Evolutionary conservation across 2,797 vertebrate genomes (phyloP).

Genomic region (Pampus argenteus): DNA sequence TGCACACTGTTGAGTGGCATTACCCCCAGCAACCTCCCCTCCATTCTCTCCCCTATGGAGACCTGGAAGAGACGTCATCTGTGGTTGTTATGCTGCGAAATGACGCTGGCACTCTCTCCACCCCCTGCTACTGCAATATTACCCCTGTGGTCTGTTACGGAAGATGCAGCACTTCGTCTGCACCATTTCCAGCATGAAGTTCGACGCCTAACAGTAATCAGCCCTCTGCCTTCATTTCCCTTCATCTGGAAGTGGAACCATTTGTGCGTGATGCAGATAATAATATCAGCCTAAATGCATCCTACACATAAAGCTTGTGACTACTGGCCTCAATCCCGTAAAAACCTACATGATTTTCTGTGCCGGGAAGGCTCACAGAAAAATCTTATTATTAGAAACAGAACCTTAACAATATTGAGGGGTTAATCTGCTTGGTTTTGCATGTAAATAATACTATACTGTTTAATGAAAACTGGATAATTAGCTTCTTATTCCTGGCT

Average conservation of each 20-base stretch:
- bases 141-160: constrained; percentile 80
- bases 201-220: constrained; percentile 82
- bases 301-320: constrained; percentile 76
- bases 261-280: constrained; percentile 74
- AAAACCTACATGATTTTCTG: constrained; percentile 63
- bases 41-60: constrained; percentile 84
- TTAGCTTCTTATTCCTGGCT: constrained; percentile 52
- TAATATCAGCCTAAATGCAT: constrained; percentile 81
- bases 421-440: constrained; percentile 41
- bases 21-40: constrained; percentile 80
- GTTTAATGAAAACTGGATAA: constrained; percentile 37
- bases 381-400: constrained; percentile 37
- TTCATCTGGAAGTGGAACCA: constrained; percentile 75
- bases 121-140: constrained; percentile 81
- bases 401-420: constrained; percentile 30
- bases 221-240: constrained; percentile 74
- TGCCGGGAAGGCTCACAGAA: constrained; percentile 65
- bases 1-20: constrained; percentile 84
- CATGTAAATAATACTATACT: constrained; percentile 14
- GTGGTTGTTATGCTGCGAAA: constrained; percentile 88
- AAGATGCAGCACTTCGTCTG: constrained; percentile 82
- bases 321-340: constrained; percentile 70
- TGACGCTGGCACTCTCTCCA: constrained; percentile 83
- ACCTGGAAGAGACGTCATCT: constrained; percentile 88
- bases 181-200: constrained; percentile 83